Base-by-base conservation (phyloP, 2,113 vertebrate genomes). In the Coreoperca whiteheadi region DNA sequence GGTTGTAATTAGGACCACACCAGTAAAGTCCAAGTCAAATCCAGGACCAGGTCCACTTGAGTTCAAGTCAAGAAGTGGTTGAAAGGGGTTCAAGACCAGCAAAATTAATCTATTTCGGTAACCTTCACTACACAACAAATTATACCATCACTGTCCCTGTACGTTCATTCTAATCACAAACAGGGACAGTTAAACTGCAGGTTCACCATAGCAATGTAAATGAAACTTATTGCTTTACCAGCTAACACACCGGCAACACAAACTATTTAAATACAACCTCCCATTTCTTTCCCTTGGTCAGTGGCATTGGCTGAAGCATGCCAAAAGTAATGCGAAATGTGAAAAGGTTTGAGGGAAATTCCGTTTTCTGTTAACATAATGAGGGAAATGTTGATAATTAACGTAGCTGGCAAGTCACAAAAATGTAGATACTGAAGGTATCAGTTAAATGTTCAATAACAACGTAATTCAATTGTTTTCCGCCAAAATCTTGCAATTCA, bases 1-100 rank as follows among this genome's bases (percentile, higher is more conserved):
- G 64, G 54, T 53, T 37, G 23, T 60, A 81, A 77, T 74, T 63
- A 79, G 73, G 82, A 68, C 39, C 63, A 64, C 8, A 3, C 2
- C 53, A 53, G 48, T 16, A 46, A 54, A n/a, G 25, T 56, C 69
- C 56, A 43, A 72, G 71, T 46, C 15, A 53, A 30, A 64, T 53
- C 77, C 34, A 59, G 28, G 43, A 75, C 21, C 70, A 20, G 60
- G 53, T 32, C 30, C 48, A 65, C 14, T 43, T 10, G 6, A 25
- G 37, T 46, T 25, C 43, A 5, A 18, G 25, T 37, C 10, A 41
- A 34, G 15, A 76, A 18, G 53, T 51, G 25, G 23, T 20, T 18
- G 28, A 65, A 16, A 18, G 4, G 16, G 1, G 18, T 54, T 65
- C 11, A 6, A 53, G 18, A 53, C 25, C 21, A 11, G 54, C 41